Percentiles rank a stretch among this genome's conserved stretches.
phyloP scores from a whole-genome alignment of 2,888 invertebrate genomes.

The Drosophila borealis region DNA sequence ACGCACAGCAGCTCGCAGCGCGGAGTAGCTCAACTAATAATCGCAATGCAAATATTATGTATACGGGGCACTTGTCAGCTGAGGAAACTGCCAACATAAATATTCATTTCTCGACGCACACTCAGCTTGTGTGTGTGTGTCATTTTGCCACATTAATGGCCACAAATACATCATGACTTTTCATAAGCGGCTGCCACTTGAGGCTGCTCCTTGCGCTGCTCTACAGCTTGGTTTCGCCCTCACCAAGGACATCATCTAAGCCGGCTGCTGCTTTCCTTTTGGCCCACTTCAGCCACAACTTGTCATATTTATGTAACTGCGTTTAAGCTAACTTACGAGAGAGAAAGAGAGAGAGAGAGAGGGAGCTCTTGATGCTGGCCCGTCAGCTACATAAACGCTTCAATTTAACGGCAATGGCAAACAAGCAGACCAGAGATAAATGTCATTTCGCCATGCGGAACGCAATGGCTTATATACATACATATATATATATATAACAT shows the following conservation, averaged over 20 bases:
- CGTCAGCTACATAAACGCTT: constrained; percentile 46
- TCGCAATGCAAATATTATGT: constrained; percentile 70
- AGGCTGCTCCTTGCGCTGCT: constrained; percentile 33
- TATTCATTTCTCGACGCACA: constrained; percentile 64
- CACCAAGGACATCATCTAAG: constrained; percentile 57
- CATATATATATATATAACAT: background rate
- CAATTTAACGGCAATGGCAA: constrained; percentile 54
- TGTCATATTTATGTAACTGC: constrained; percentile 73
- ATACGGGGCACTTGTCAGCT: constrained; percentile 57
- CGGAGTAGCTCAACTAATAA: constrained; percentile 47
- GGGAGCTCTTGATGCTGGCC: constrained; percentile 2
- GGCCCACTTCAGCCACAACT: constrained; percentile 49
- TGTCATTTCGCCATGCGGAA: constrained; percentile 31
- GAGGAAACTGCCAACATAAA: constrained; percentile 62
- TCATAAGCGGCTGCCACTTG: constrained; percentile 74
- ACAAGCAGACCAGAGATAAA: constrained; percentile 39
- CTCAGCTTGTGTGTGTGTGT: constrained; percentile 38
- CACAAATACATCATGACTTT: constrained; percentile 78
- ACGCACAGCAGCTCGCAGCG: background rate
- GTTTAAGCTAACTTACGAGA: constrained; percentile 62
- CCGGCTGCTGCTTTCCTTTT: constrained; percentile 24
- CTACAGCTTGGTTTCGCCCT: constrained; percentile 25
- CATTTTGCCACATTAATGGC: constrained; percentile 75
- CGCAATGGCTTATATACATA: constrained; percentile 33
- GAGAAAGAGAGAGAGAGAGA: background rate